Conservation (phyloP, 2,888 invertebrate species). For the Fragum whitleyi region DNA sequence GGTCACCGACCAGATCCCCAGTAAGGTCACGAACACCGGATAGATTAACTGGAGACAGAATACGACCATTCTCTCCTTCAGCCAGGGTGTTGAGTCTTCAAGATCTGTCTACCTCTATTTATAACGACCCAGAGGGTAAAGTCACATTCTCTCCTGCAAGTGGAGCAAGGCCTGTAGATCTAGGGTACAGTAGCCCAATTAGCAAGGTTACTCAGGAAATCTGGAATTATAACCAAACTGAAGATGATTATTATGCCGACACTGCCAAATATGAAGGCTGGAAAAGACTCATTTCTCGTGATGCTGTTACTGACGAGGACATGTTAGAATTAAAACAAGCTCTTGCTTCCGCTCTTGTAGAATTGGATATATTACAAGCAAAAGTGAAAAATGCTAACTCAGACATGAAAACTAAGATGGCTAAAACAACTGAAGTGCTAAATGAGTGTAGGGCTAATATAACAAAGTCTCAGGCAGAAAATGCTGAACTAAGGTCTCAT, state of each 20-base stretch:
- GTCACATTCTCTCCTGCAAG: conserved; percentile 68
- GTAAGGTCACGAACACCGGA: conserved; percentile 67
- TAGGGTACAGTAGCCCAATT: conserved; percentile 78
- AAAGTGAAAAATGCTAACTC: conserved; percentile 77
- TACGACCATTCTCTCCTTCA: conserved; percentile 58
- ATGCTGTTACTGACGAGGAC: conserved; percentile 72
- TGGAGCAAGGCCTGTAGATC: conserved; percentile 66
- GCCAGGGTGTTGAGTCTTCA: conserved; percentile 66
- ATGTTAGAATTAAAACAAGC: conserved; percentile 80
- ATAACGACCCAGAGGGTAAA: conserved; percentile 68
- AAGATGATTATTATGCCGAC: conserved; percentile 70
- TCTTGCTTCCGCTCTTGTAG: conserved; percentile 78
- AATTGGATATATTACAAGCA: conserved; percentile 79
- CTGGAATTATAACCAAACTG: conserved; percentile 72
- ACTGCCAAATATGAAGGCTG: conserved; percentile 72
- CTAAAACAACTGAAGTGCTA: conserved; percentile 77
- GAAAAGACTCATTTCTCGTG: conserved; percentile 72
- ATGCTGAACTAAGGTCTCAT: conserved; percentile 75
- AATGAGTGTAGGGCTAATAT: conserved; percentile 79
- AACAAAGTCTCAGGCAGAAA: conserved; percentile 77
- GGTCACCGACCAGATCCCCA: conserved; percentile 65
- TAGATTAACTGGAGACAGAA: conserved; percentile 53
- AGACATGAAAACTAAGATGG: conserved; percentile 78
- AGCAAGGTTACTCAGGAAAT: conserved; percentile 77
- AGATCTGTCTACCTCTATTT: conserved; percentile 70